Evolutionary conservation across 2,113 vertebrate species (phyloP), one percentile per base, ranked within the genome.

Genomic region (Erythrolamprus reginae): DNA sequence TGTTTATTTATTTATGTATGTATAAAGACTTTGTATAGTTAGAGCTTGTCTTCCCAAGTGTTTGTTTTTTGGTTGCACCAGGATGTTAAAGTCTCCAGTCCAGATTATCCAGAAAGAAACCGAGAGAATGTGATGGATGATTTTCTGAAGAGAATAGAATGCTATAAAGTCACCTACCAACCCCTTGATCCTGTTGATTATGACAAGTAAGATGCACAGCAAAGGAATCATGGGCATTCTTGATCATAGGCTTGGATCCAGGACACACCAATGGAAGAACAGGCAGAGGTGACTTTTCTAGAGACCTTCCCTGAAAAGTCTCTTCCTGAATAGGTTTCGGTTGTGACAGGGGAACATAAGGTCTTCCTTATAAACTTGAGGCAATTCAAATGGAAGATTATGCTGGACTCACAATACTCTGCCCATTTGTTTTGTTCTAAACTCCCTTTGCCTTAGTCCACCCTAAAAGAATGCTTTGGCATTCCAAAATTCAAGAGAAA

Each of bases 21-120:
- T 0, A 53, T 7, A 0, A 12, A 77, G 90, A 91, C 92, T 95
- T 52, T 77, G 70, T 42, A 38, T 8, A 38, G 33, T 38, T 15
- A 42, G 65, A 77, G 70, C 48, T 93, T 90, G 53, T 15, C 86
- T 88, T 93, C 52, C n/a, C 92, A 90, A 86, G 92, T 86, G 82
- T 9, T 0, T 0, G 0, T 2, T 51, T 93, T 82, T 96, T 53
- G 94, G 53, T 93, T 89, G 6, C 15, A 58, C 53, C 96, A 99
- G 99, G 99, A 99, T 95, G 99, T 99, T 92, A 99, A 99, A 92
- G 99, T 99, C 90, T 99, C 99, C 24, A 99, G 99, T 94, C 99
- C 99, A 0, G 99, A 99, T 93, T 99, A 99, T 93, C 99, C 98
- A 0, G 98, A 99, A 93, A 98, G 98, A 86, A 97, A 99, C 96